Conservation (phyloP, 2,113 vertebrate genomes). For the Theristicus caerulescens region DNA sequence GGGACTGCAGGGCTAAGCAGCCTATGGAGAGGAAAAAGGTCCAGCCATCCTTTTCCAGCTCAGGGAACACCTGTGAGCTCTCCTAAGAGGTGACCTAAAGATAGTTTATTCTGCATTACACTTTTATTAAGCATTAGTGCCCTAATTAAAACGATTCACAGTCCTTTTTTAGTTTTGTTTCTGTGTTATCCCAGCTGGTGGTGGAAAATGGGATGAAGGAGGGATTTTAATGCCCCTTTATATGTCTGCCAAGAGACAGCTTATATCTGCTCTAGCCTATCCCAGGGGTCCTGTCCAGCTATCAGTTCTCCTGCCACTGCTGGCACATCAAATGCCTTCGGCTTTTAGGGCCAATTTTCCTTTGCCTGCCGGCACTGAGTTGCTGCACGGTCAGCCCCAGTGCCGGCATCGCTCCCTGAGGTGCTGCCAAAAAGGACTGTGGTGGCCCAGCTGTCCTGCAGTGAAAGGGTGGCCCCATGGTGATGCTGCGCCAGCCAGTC, state of each 20-base stretch:
- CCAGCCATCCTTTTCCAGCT: background rate
- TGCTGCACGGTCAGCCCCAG: background rate
- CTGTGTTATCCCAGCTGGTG: background rate
- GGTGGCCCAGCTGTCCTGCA: background rate
- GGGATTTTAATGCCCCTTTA: background rate
- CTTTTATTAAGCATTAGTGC: constrained; percentile 13
- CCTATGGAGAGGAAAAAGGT: background rate
- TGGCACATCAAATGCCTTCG: background rate
- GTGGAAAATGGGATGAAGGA: background rate
- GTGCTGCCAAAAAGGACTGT: background rate
- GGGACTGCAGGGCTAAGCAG: background rate
- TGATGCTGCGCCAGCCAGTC: background rate
- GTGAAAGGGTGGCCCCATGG: background rate
- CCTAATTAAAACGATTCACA: constrained; percentile 22
- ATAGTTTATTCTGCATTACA: background rate
- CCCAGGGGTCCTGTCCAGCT: background rate
- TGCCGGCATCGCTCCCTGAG: background rate
- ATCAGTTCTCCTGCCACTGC: background rate
- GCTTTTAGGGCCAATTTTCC: background rate
- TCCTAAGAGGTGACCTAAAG: background rate
- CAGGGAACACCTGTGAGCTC: background rate
- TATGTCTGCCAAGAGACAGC: background rate
- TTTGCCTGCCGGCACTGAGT: background rate
- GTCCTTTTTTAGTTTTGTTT: background rate
- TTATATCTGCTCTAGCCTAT: background rate